Evolutionary conservation across 2,113 vertebrate species (phyloP), one percentile per base, ranked within the genome.

Genomic region (Cyanistes caeruleus): DNA sequence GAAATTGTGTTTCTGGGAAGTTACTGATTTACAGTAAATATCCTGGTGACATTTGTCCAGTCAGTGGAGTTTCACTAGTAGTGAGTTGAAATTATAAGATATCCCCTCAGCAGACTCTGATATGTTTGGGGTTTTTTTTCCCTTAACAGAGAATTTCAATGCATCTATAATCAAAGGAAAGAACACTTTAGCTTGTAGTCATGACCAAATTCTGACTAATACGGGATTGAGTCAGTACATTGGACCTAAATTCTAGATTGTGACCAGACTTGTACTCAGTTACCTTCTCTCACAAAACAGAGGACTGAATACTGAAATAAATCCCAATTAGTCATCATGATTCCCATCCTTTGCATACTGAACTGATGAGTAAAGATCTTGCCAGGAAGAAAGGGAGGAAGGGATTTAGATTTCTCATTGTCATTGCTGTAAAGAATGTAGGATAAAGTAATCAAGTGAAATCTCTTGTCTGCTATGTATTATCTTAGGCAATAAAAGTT

Each of bases 121-220:
- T 25, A 3, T 8, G 3, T 60, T 52, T 37, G 7, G 10, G 14
- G 0, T 11, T 58, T 31, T 19, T 19, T 6, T 2, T 3, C 24
- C 5, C 5, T 28, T 53, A 78, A 39, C 7, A 62, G 15, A 62
- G 20, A 89, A 80, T 67, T 92, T 70, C 37, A 58, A 43, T 39
- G 2, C 9, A 60, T 31, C 18, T 55, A 13, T 77, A 84, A 62
- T 60, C 37, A 81, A 33, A 90, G 33, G 51, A 88, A 80, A 90
- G 12, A 28, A 64, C 10, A 72, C 30, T 23, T 13, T 41, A 56
- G 31, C 30, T 25, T 77, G 27, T 63, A 84, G 21, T 69, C 17
- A 24, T 76, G 44, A 8, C 15, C 17, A 75, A 68, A 72, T 90
- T 73, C 24, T 69, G 23, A 37, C 49, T 69, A 51, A 93, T 69